Evolutionary conservation across 2,888 invertebrate species (phyloP).

Genomic region (Molorchus minor): DNA sequence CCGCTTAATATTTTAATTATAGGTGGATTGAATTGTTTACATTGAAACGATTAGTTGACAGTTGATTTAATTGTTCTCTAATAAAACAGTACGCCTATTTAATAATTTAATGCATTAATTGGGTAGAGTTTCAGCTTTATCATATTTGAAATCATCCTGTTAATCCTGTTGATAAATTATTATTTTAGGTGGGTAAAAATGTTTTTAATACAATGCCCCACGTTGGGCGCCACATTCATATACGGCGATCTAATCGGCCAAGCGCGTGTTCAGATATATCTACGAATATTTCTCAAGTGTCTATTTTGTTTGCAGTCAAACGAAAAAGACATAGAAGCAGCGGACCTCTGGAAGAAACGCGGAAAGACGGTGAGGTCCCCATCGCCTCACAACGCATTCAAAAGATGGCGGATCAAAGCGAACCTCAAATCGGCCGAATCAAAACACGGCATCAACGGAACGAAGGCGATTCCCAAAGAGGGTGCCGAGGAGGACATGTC

Average conservation of each 20-base stretch:
- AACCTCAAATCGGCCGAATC: conserved; percentile 46
- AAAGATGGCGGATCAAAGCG: conserved; percentile 56
- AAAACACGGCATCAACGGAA: conserved; percentile 45
- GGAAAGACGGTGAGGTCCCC: conserved; percentile 52
- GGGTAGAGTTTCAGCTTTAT: too few relatives aligned
- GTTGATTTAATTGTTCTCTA: conserved; percentile 37
- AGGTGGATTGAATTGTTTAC: conserved; percentile 34
- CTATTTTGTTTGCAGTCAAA: conserved; percentile 56
- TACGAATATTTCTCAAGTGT: not conserved
- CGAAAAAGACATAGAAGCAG: conserved; percentile 59
- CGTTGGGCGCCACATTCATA: not conserved
- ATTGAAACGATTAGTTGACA: conserved; percentile 35
- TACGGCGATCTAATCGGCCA: too few relatives aligned
- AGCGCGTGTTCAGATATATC: too few relatives aligned
- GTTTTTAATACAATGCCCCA: too few relatives aligned
- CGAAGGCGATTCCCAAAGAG: conserved; percentile 36
- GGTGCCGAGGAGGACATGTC: conserved; percentile 63
- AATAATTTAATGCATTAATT: too few relatives aligned
- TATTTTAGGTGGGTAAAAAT: too few relatives aligned
- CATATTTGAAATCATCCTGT: too few relatives aligned
- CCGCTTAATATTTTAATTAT: conserved; percentile 45
- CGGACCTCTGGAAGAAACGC: conserved; percentile 58
- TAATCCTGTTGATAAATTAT: too few relatives aligned
- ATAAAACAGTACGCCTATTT: too few relatives aligned
- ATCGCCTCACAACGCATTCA: conserved; percentile 58